Base-by-base conservation (phyloP, 2,888 invertebrate genomes). In the Macrostomum cliftonense region DNA sequence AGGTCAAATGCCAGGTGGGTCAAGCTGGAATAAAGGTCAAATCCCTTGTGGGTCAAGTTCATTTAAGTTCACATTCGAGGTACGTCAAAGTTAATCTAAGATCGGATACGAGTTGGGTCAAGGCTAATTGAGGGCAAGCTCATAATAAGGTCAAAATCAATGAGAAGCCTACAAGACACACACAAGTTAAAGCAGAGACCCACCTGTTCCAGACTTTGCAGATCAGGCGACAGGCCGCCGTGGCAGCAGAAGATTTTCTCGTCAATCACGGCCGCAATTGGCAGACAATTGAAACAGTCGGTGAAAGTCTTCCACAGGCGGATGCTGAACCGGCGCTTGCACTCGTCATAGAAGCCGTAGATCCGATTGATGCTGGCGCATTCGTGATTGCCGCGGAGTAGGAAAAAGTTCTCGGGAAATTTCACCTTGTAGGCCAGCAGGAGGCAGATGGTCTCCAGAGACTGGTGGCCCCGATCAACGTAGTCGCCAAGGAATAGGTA, bases 311-410 rank as follows among this genome's bases (percentile, higher is more conserved):
- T 74, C 74, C 74, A 75, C 54, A 74, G 57, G 52, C 73, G 73
- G 49, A 74, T 72, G 56, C 71, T 72, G 58, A 64, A 74, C 46
- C 74, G 60, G 56, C 73, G 62, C 75, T 84, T 81, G 79, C 91
- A 93, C 74, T 93, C 91, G 70, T 93, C 91, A 72, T 91, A 93
- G 75, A 93, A 93, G 68, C 89, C 89, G 73, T 91, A 91, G 75
- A 89, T 89, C 75, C 91, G 81, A 76, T 93, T 95, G 73, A 93
- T 95, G 71, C 86, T 87, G 57, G 93, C 91, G 72, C 93, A 93
- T 70, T 93, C 93, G 71, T 95, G 93, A 73, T 95, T 95, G 59
- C 93, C 93, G 71, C 93, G 77, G 61, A 95, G 77, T 61, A 97
- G 77, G 76, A 93, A 93, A 76, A 93, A 93, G 72, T 78, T 79